phyloP scores from a whole-genome alignment of 1,140 invertebrate species.

The Neodiprion lecontei region DNA sequence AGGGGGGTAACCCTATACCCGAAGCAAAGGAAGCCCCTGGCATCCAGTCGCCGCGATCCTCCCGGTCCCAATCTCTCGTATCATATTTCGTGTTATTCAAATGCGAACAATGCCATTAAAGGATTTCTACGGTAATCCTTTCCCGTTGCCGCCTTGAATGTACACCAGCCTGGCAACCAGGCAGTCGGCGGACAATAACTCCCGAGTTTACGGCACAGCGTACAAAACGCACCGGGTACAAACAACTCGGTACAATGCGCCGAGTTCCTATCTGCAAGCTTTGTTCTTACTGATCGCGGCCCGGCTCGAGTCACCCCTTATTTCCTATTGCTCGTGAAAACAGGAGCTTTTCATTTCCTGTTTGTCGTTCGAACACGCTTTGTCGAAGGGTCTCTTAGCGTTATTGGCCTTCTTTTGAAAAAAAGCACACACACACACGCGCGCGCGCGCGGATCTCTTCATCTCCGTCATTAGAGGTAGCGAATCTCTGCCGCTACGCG shows the following conservation, averaged over 20 bases:
- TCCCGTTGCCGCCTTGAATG: constrained; percentile 23
- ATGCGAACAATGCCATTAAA: constrained; percentile 62
- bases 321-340: background rate
- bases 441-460: no score
- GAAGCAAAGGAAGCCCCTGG: background rate
- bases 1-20: constrained; percentile 36
- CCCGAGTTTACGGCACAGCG: constrained; percentile 30
- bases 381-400: no score
- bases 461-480: no score
- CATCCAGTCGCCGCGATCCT: background rate
- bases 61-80: constrained; percentile 47
- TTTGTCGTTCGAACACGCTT: background rate
- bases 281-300: constrained; percentile 45
- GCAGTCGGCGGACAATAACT: constrained; percentile 27
- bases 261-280: constrained; percentile 36
- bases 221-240: constrained; percentile 25
- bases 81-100: constrained; percentile 63
- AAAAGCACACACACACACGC: no score
- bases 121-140: constrained; percentile 57
- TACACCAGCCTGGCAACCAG: background rate
- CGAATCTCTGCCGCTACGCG: no score
- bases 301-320: background rate
- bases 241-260: constrained; percentile 34
- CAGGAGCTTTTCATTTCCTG: background rate
- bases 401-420: background rate